Base-by-base conservation (phyloP, 2,113 vertebrate genomes). In the Leucopsar rothschildi region DNA sequence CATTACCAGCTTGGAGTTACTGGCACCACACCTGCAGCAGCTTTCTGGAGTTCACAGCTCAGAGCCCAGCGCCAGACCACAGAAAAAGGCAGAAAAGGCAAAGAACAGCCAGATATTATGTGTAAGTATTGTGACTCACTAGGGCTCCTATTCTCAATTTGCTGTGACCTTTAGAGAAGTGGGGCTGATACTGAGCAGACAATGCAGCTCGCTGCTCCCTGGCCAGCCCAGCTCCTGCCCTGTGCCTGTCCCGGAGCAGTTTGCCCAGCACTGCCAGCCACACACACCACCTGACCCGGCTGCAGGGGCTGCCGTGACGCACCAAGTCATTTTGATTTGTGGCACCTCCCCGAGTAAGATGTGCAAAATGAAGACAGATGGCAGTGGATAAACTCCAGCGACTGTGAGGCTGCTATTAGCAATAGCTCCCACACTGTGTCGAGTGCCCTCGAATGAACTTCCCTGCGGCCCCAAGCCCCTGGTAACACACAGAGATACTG, bases 291-390 rank as follows among this genome's bases (percentile, higher is more conserved):
- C 8, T 25, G 8, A 79, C 92, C 90, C n/a, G 12, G 53, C 81
- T 71, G 95, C 22, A 57, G 44, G 69, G 69, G 63, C 28, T 0
- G 53, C 45, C 57, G 81, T 96, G 93, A 95, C 90, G 82, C 92
- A 96, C 85, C 87, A 70, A 90, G 85, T 86, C 96, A 81, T 15
- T 56, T 92, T 96, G 93, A 96, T 96, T 95, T 96, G 95, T 88
- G 90, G 92, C 39, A 3, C 71, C 90, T 96, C 94, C 86, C 90
- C 5, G 55, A 91, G 82, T 56, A 94, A 78, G 90, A 80, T 95
- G 79, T 90, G 72, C 79, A 94, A 93, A 96, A 78, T 75, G 60
- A 90, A 96, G 93, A 68, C 95, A 97, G 96, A 92, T 95, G 93
- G 93, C 12, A 81, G 56, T 45, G 85, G 92, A 96, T 88, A 10